Evolutionary conservation across 1,140 invertebrate genomes (phyloP), one percentile per base, ranked within the genome.

Genomic region (Centruroides sculpturatus): DNA sequence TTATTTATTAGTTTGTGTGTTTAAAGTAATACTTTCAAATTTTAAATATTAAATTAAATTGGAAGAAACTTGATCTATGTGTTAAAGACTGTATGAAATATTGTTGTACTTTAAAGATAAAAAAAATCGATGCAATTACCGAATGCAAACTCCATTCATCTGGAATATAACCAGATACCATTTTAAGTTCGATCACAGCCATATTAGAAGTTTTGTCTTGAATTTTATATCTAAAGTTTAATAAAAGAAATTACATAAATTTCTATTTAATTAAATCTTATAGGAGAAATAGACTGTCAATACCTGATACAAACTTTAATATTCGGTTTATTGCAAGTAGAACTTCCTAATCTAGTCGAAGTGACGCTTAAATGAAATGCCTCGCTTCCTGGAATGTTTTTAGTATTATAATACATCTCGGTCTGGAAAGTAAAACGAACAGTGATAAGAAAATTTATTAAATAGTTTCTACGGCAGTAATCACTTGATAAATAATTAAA

Each of bases 141-240:
- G 54, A 56, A 61, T 79, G 74, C 2, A 82, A 70, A 8, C 71
- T 71, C 0, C 71, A 66, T 35, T 78, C 78, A 60, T 82, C 80
- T 0, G 81, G 77, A 9, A 75, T 72, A 71, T 78, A 85, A 0
- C 82, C 83, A 9, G 81, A 82, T 10, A 83, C 79, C 75, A 85
- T 79, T 34, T 76, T 72, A 1, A 84, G 71, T 63, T 83, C 82
- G 13, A 84, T 64, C 3, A 85, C 71, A 59, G 80, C 82, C 83
- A 85, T 84, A 67, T 83, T 82, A 3, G 76, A 77, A 58, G 73
- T 72, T 57, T 74, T 73, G 53, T 55, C 73, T 3, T 73, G 68
- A 51, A 75, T 66, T 62, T 76, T 77, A 55, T 77, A 78, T n/a
- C 62, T 63, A 36, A 13, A 13, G 10, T 51, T 13, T 13, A 51